Evolutionary conservation across 2,113 vertebrate genomes (phyloP).

Genomic region (Oncorhynchus tshawytscha): DNA sequence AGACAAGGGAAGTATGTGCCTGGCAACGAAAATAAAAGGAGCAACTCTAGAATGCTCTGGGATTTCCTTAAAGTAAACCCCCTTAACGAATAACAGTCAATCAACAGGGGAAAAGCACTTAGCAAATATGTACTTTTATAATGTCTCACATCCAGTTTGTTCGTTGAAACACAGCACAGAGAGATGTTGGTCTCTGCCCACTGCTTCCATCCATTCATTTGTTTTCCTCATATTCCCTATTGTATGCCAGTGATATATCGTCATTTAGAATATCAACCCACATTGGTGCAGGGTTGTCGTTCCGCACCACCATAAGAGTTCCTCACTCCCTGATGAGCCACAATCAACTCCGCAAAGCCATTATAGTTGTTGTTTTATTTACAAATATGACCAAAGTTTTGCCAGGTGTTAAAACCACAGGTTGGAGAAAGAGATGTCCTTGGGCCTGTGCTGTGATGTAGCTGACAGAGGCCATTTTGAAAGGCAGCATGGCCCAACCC

Average conservation of each 20-base stretch:
- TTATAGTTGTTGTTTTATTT: background rate
- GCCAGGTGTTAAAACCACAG: background rate
- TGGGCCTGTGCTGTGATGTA: constrained; percentile 9
- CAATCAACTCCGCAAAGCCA: background rate
- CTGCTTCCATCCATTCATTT: background rate
- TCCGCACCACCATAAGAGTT: too few relatives aligned
- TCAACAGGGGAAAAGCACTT: background rate
- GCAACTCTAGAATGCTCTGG: constrained; percentile 33
- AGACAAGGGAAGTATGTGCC: constrained; percentile 48
- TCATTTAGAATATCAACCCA: background rate
- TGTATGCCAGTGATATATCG: too few relatives aligned
- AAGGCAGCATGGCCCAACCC: constrained; percentile 16
- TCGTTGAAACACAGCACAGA: background rate
- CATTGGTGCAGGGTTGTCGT: background rate
- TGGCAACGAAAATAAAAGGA: constrained; percentile 31
- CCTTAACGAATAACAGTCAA: constrained; percentile 30
- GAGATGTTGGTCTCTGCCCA: background rate
- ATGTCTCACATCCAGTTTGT: background rate
- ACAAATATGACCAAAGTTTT: background rate
- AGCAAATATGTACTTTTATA: background rate
- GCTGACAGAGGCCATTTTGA: constrained; percentile 38
- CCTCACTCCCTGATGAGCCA: constrained; percentile 9
- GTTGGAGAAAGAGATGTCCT: constrained; percentile 23
- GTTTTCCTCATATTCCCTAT: background rate
- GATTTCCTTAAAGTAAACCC: constrained; percentile 45